Evolutionary conservation across 2,888 invertebrate genomes (phyloP), one percentile per base, ranked within the genome.

Genomic region (Anoncus sp.): DNA sequence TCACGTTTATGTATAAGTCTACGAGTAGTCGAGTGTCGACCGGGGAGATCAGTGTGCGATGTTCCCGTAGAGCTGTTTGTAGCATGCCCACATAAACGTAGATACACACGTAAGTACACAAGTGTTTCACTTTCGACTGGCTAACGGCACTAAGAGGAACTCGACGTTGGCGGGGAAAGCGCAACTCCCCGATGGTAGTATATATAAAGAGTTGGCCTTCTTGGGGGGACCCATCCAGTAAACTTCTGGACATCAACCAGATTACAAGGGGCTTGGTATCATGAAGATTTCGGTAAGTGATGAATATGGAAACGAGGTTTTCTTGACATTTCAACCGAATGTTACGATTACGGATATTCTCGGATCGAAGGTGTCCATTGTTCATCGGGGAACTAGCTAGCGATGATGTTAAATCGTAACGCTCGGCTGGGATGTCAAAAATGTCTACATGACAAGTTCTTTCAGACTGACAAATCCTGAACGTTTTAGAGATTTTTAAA

Each of bases 201-300:
- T 82, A 82, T 91, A 91, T 91, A 91, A 91, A 90, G 87, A 84
- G 85, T 79, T 81, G 81, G 81, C 79, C 79, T 77, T 73, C 84
- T 84, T 87, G 84, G 89, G 89, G 90, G 91, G 90, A 90, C 87
- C 83, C 85, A 90, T 88, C 87, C 90, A 90, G 91, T 91, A 83
- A 87, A 86, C 88, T 76, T 88, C 87, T 90, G 87, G 89, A 87
- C 87, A 83, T 85, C 85, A 83, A 84, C 85, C 84, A 83, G 81
- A 85, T 83, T 81, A 83, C 81, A 83, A 84, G 84, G 82, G 78
- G 81, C 75, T 84, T 81, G 82, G 63, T 77, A 88, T 73, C 82
- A 91, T 91, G 91, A 89, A 83, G 84, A 85, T 89, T 84, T 87
- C 86, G 89, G 91, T 90, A 85, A 90, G 90, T 85, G 51, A 22